Percentiles rank a stretch among this genome's conserved stretches.
These are phyloP conservation scores for Lathronympha strigana DNA, from an alignment of 2,888 invertebrate species.

Conservation along the genomic window DNA sequence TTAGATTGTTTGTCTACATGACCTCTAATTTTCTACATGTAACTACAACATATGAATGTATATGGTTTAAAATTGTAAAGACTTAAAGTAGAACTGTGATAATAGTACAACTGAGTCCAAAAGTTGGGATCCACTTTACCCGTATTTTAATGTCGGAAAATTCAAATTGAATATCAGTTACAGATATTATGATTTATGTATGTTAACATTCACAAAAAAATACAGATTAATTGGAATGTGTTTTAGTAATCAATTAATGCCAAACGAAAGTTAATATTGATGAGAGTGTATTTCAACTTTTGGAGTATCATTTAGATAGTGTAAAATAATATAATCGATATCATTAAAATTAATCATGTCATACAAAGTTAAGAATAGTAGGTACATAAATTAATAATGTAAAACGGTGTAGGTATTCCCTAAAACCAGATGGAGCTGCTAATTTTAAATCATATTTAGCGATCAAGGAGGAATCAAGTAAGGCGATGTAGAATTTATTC, in stretches of 20 bases:
- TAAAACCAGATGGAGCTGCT: slow-evolving; percentile 65
- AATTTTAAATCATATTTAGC: slow-evolving; percentile 50
- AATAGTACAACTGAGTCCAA: slow-evolving; percentile 1
- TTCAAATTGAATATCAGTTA: background rate
- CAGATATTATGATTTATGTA: background rate
- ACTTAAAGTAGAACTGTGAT: background rate
- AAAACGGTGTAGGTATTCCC: slow-evolving; percentile 1
- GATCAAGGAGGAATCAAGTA: slow-evolving; percentile 37
- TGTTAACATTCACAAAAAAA: background rate
- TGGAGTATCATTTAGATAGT: slow-evolving; percentile 7
- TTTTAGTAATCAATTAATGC: background rate
- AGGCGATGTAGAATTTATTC: slow-evolving; percentile 40
- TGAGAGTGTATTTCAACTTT: slow-evolving; percentile 16
- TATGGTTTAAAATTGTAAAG: background rate
- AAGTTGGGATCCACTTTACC: slow-evolving; percentile 12
- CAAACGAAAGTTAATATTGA: background rate
- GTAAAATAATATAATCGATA: background rate
- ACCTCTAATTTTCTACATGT: slow-evolving; percentile 29
- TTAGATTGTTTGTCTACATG: slow-evolving; percentile 28
- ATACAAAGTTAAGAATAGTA: too few species aligned
- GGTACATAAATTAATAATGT: background rate
- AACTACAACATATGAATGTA: slow-evolving; percentile 15
- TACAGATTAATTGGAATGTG: background rate
- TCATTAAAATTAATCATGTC: too few species aligned
- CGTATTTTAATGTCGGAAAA: background rate